Conservation (phyloP, 2,797 vertebrate species). For the Yasuhikotakia modesta region DNA sequence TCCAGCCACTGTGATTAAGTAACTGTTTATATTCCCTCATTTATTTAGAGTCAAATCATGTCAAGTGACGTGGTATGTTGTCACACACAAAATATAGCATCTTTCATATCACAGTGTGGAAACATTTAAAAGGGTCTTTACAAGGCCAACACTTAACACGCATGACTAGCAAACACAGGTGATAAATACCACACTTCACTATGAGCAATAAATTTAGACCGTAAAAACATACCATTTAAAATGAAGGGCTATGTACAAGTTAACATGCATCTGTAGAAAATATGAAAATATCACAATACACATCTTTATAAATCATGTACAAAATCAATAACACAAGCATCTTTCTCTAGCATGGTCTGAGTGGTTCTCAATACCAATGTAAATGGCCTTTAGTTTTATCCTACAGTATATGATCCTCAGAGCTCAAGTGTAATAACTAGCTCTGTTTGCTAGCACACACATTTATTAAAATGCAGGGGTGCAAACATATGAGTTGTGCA, state of each 20-base stretch:
- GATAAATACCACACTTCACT: not conserved
- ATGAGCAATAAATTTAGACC: not conserved
- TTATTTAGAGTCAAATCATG: not conserved
- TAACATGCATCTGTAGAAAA: not conserved
- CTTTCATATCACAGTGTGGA: not conserved
- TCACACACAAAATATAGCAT: not conserved
- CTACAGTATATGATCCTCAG: not conserved
- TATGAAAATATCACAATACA: not conserved
- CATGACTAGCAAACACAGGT: not conserved
- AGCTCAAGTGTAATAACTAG: not conserved
- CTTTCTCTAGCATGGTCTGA: not conserved
- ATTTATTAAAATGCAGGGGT: not conserved
- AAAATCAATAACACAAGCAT: not conserved
- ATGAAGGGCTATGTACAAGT: not conserved
- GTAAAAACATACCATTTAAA: not conserved
- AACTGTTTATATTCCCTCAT: not conserved
- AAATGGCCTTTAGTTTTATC: not conserved
- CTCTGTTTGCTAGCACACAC: not conserved
- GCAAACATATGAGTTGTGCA: not conserved
- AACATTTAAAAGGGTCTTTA: not conserved
- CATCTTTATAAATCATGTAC: not conserved
- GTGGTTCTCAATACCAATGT: not conserved
- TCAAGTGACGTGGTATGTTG: not conserved
- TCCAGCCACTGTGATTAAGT: not conserved
- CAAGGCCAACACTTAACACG: not conserved